These are phyloP conservation scores for Tinea trinotella DNA, from an alignment of 2,888 invertebrate species.

Conservation along the genomic window DNA sequence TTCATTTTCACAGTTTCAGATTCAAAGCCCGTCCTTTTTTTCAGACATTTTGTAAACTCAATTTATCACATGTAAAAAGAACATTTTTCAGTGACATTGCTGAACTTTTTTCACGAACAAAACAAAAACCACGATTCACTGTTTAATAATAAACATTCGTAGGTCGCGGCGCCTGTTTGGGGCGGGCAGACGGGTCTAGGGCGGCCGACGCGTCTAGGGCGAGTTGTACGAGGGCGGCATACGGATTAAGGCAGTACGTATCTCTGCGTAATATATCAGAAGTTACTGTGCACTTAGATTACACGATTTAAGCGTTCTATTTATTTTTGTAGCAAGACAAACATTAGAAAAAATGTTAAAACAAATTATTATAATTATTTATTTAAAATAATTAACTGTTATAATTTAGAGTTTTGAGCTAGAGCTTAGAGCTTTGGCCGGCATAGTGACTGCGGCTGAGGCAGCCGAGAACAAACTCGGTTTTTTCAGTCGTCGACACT, in stretches of 20 bases:
- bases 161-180: slow-evolving; percentile 16
- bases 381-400: neutral
- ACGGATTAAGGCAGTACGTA: slow-evolving; percentile 18
- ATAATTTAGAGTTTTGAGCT: too few species aligned
- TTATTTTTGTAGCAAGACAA: neutral
- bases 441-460: too few species aligned
- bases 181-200: slow-evolving; percentile 18
- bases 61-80: too few species aligned
- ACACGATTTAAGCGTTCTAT: neutral
- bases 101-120: too few species aligned
- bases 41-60: too few species aligned
- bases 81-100: too few species aligned
- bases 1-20: too few species aligned
- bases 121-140: slow-evolving; percentile 10
- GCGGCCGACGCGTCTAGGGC: slow-evolving; percentile 9
- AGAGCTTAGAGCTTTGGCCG: too few species aligned
- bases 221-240: slow-evolving; percentile 16
- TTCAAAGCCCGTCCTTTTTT: too few species aligned
- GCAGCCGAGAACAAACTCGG: too few species aligned
- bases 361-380: neutral
- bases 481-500: too few species aligned
- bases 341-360: neutral
- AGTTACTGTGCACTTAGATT: neutral
- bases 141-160: slow-evolving; percentile 19
- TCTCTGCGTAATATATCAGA: slow-evolving; percentile 8